phyloP scores from a whole-genome alignment of 2,113 vertebrate species.

The Pycnonotus jocosus region DNA sequence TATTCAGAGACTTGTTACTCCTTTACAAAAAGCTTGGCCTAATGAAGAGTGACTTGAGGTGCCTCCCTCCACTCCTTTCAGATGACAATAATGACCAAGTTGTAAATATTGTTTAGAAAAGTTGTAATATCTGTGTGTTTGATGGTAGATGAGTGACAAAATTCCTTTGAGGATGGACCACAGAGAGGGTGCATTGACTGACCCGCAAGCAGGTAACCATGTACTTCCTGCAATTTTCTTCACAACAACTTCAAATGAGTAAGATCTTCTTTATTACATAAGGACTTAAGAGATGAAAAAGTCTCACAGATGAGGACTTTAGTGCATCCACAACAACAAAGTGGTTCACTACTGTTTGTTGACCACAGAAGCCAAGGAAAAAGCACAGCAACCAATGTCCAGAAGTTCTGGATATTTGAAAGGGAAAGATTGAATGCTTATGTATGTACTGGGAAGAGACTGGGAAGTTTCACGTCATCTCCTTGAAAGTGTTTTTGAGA shows the following conservation, averaged over 20 bases:
- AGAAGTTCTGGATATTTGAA: not conserved
- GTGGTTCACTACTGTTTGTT: not conserved
- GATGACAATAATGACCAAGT: not conserved
- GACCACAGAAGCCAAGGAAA: not conserved
- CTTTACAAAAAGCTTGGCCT: not conserved
- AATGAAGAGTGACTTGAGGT: not conserved
- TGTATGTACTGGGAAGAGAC: not conserved
- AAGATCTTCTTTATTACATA: not conserved
- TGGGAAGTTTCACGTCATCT: not conserved
- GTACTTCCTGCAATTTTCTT: not conserved
- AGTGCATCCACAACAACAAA: too few relatives aligned
- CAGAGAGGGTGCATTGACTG: not conserved
- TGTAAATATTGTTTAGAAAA: not conserved
- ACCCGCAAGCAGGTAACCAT: not conserved
- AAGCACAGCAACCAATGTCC: accelerated
- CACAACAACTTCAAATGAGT: not conserved
- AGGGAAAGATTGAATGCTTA: not conserved
- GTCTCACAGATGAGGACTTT: not conserved
- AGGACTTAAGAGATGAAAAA: not conserved
- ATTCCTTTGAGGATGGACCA: not conserved
- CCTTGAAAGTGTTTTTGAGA: not conserved
- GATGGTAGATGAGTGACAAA: accelerated
- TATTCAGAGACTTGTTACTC: not conserved
- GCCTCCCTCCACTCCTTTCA: not conserved
- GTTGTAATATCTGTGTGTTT: not conserved